Evolutionary conservation across 2,888 invertebrate species (phyloP), one percentile per base, ranked within the genome.

Genomic region (Vandiemenella viatica): DNA sequence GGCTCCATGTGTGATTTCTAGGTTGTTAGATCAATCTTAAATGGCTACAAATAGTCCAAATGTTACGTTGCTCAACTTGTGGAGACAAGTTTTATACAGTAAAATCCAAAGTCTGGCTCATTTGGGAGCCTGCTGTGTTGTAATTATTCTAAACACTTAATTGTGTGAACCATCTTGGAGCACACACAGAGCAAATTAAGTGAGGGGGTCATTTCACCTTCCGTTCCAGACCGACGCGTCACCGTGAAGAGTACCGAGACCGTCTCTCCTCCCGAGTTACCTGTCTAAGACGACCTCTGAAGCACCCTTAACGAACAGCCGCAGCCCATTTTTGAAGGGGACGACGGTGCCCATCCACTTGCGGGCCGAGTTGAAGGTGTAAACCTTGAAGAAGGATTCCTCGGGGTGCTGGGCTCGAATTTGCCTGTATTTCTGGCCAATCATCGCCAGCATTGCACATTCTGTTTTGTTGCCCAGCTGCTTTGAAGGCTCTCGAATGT

Each of bases 391-490:
- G 49, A 77, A 67, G 13, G 61, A 63, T 50, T 75, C 73, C 59
- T 75, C 75, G 16, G 76, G 71, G 48, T 67, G 61, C 46, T 69
- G 65, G 48, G 73, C 70, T 40, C 79, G 65, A 37, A 75, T 63
- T n/a, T 63, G 59, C 58, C 75, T 70, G 58, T 76, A 77, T 56
- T 69, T 69, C 60, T 71, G 69, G 38, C 74, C 74, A 4, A 78
- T 72, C 59, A 77, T 77, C 26, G 77, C 77, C 40, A 79, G 66
- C 52, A 80, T 63, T 37, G 77, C 74, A 62, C 79, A 80, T 62
- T 79, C 79, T 6, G 79, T 80, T 60, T 80, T 80, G 65, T 80
- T 80, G 26, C 79, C 79, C 26, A 79, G 66, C 63, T 79, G 78
- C 48, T 69, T 68, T 2, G 71, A 67, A n/a, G n/a, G n/a, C n/a